phyloP scores from a whole-genome alignment of 2,797 vertebrate genomes.

The Tamandua tetradactyla region DNA sequence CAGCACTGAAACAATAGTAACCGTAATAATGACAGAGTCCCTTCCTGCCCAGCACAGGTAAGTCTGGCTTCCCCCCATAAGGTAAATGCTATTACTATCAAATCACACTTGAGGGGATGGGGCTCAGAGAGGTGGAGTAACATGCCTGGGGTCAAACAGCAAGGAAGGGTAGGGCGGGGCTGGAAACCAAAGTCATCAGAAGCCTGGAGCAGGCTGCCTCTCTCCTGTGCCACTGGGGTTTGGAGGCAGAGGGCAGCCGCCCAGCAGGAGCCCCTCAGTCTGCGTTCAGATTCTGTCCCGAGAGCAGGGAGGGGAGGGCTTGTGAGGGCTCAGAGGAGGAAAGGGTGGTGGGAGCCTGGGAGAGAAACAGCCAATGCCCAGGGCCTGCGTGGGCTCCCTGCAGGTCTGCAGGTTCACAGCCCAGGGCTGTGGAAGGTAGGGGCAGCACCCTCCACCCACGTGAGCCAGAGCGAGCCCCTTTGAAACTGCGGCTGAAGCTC shows the following conservation, averaged over 20 bases:
- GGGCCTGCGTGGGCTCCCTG: background rate
- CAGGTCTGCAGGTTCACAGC: background rate
- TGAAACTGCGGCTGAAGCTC: background rate
- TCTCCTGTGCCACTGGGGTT: background rate
- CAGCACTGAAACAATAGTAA: background rate
- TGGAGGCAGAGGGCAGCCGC: background rate
- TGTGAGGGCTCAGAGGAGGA: background rate
- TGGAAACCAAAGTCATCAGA: no score
- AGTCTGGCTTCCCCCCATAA: background rate
- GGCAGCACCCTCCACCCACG: background rate
- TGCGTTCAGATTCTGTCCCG: background rate
- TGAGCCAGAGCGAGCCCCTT: background rate
- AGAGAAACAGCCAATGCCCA: background rate
- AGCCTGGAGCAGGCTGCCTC: background rate
- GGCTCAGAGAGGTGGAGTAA: background rate
- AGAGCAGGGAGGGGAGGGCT: background rate
- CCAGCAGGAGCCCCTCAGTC: background rate
- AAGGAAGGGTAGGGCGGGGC: background rate
- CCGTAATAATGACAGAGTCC: background rate
- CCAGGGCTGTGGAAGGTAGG: background rate
- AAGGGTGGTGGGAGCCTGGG: background rate
- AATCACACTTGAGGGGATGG: background rate
- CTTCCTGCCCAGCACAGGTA: background rate
- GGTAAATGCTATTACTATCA: background rate
- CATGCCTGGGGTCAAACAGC: background rate